These are phyloP conservation scores for Phortica magna DNA, from an alignment of 2,888 invertebrate genomes.

Conservation along the genomic window DNA sequence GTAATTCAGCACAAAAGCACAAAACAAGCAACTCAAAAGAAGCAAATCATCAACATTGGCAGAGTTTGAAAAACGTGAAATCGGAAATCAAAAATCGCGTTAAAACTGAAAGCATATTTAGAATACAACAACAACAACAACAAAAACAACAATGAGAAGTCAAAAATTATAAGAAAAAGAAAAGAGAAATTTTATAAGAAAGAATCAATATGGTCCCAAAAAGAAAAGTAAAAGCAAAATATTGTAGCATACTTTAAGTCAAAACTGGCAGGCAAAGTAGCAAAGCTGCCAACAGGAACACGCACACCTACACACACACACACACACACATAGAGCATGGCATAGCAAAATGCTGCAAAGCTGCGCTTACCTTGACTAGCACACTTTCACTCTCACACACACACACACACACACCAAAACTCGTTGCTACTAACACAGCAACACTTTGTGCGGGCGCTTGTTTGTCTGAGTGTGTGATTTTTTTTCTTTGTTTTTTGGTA, in stretches of 20 bases:
- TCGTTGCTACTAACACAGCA: not conserved
- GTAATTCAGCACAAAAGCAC: constrained; percentile 20
- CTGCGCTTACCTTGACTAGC: constrained; percentile 25
- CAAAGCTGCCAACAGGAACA: not conserved
- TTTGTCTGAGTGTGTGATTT: not conserved
- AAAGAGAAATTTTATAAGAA: constrained; percentile 1
- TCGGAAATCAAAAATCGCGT: not conserved
- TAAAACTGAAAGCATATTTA: not conserved
- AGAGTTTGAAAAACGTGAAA: not conserved
- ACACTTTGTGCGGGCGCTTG: not conserved
- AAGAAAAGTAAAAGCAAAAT: not conserved
- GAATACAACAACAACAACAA: not conserved
- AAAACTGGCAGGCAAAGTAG: constrained; percentile 9
- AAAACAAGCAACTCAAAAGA: constrained; percentile 4
- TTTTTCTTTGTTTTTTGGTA: constrained; percentile 3
- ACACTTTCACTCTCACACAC: not conserved
- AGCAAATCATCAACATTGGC: constrained; percentile 22
- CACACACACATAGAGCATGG: constrained; percentile 1
- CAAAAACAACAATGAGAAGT: not conserved
- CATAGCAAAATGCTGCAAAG: constrained; percentile 23
- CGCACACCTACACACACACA: not conserved
- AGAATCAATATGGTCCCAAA: constrained; percentile 32
- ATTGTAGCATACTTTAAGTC: constrained; percentile 21
- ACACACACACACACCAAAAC: not conserved
- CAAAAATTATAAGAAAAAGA: not conserved